Conservation (phyloP, 2,113 vertebrate genomes). For the Dermatemys mawii region DNA sequence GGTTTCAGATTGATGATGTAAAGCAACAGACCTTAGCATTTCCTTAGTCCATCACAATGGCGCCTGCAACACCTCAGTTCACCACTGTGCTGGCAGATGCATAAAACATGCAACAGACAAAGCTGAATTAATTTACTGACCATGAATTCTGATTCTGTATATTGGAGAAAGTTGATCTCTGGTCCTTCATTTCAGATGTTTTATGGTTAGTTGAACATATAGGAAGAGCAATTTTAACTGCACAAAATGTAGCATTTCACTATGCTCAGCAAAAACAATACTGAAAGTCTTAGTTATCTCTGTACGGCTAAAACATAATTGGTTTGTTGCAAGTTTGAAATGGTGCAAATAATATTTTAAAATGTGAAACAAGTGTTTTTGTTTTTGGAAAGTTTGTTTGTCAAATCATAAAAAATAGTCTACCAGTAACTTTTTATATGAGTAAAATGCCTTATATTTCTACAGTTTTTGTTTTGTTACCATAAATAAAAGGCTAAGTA, state of each 20-base stretch:
- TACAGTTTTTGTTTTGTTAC: background rate
- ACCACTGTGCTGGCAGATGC: conserved; percentile 56
- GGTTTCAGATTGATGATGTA: conserved; percentile 78
- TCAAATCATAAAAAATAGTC: background rate
- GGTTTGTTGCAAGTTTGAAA: background rate
- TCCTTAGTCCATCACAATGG: conserved; percentile 69
- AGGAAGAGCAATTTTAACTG: background rate
- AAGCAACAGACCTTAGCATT: conserved; percentile 75
- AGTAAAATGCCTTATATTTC: background rate
- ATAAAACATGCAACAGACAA: conserved; percentile 26
- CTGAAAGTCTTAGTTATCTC: background rate
- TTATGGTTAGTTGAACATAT: conserved; percentile 43
- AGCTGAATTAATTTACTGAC: conserved; percentile 55
- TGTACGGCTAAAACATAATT: background rate
- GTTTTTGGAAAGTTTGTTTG: background rate
- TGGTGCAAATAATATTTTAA: accelerated
- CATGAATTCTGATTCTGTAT: background rate
- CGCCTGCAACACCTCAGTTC: conserved; percentile 71
- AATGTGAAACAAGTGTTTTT: background rate
- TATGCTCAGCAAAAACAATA: accelerated
- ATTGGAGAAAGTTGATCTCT: conserved; percentile 3
- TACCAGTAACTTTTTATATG: background rate
- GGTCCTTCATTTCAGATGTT: conserved; percentile 16
- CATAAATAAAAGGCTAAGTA: background rate
- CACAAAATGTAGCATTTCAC: conserved; percentile 35